These are phyloP conservation scores for Drosophila repleta DNA, from an alignment of 1,140 invertebrate genomes.

Conservation along the genomic window DNA sequence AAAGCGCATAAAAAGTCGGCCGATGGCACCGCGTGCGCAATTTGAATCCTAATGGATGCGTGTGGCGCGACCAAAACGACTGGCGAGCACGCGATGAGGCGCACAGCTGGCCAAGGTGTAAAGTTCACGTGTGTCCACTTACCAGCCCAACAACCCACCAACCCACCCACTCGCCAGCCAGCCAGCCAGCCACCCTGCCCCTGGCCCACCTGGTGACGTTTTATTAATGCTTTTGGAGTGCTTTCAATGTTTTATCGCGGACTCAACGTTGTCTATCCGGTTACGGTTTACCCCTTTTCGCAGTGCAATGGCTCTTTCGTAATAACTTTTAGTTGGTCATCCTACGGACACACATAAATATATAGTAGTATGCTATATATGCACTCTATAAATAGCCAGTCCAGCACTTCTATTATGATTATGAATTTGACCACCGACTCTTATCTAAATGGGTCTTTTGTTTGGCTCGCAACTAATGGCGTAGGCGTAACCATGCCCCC, in stretches of 20 bases:
- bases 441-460: slow-evolving; percentile 82
- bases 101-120: slow-evolving; percentile 66
- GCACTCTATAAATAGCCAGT: slow-evolving; percentile 61
- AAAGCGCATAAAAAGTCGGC: slow-evolving; percentile 66
- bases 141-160: slow-evolving; percentile 40
- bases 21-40: slow-evolving; percentile 67
- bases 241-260: slow-evolving; percentile 79
- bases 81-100: slow-evolving; percentile 72
- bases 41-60: slow-evolving; percentile 82
- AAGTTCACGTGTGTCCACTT: slow-evolving; percentile 81
- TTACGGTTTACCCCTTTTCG: slow-evolving; percentile 38
- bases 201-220: slow-evolving; percentile 40
- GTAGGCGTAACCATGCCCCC: slow-evolving; percentile 46
- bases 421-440: slow-evolving; percentile 60
- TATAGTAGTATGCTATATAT: slow-evolving; percentile 2
- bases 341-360: slow-evolving; percentile 18
- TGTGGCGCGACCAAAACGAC: slow-evolving; percentile 69
- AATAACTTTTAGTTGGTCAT: slow-evolving; percentile 75
- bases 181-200: neutral
- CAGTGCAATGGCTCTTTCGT: slow-evolving; percentile 72
- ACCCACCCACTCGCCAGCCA: slow-evolving; percentile 18
- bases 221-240: slow-evolving; percentile 81
- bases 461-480: slow-evolving; percentile 64
- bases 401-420: slow-evolving; percentile 73
- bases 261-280: slow-evolving; percentile 53